A percentile compares a stretch with the other conserved stretches of the same genome.
Conservation (phyloP, 2,797 vertebrate species). For the Esox masquinongy region DNA sequence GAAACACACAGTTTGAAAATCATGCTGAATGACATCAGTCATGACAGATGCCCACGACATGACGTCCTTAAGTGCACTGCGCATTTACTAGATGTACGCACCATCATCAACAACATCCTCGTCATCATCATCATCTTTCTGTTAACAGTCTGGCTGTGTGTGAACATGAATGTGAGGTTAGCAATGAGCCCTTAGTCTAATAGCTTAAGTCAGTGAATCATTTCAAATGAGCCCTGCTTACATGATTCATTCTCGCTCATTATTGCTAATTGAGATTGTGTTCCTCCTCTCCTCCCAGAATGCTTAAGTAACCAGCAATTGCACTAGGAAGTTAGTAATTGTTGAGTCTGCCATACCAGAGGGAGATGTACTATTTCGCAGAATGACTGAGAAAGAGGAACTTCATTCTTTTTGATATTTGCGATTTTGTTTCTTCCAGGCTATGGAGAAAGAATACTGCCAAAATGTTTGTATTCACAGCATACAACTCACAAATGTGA, state of each 20-base stretch:
- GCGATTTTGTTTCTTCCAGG: not conserved
- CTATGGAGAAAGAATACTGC: too few species aligned
- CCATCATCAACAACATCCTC: not conserved
- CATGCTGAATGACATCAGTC: not conserved
- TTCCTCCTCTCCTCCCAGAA: not conserved
- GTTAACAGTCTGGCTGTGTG: not conserved
- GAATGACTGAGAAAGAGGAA: not conserved
- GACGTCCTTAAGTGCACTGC: not conserved
- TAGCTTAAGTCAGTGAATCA: not conserved
- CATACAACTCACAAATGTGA: too few species aligned
- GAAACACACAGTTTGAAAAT: not conserved
- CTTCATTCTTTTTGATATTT: not conserved
- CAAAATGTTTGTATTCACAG: too few species aligned
- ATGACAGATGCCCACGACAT: not conserved
- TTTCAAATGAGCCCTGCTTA: not conserved
- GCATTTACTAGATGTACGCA: not conserved
- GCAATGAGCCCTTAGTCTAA: not conserved
- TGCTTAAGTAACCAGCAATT: not conserved
- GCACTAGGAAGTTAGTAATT: not conserved
- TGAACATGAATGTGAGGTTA: not conserved
- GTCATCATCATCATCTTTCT: not conserved
- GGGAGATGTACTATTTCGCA: not conserved
- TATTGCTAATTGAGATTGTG: slow-evolving; percentile 2
- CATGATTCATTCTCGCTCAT: not conserved
- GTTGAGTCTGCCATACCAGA: not conserved